Evolutionary conservation across 2,797 vertebrate genomes (phyloP).

Genomic region (Miichthys miiuy): DNA sequence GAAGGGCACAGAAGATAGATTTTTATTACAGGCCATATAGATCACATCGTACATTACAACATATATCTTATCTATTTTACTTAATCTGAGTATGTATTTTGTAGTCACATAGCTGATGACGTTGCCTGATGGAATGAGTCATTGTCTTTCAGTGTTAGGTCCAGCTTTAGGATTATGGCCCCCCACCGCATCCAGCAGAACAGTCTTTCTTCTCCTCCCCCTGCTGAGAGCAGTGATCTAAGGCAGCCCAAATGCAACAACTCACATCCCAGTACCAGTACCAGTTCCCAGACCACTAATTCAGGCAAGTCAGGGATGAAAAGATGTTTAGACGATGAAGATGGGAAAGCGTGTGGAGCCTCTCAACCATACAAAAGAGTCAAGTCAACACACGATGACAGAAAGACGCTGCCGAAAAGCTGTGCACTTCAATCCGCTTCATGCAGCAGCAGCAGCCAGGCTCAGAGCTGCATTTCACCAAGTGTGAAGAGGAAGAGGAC

Average conservation of each 20-base stretch:
- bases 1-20: neutral
- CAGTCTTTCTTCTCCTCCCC: neutral
- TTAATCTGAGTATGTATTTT: neutral
- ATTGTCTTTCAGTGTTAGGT: constrained; percentile 1
- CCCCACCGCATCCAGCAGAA: neutral
- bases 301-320: neutral
- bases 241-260: neutral
- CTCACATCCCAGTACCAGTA: too few relatives aligned
- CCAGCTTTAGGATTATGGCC: neutral
- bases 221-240: too few relatives aligned
- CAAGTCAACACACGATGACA: neutral
- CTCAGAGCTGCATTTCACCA: neutral
- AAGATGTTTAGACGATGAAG: neutral
- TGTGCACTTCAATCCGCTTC: too few relatives aligned
- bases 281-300: neutral
- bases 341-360: neutral
- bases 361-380: neutral
- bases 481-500: neutral
- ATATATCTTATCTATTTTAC: neutral
- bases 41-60: too few relatives aligned
- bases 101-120: neutral
- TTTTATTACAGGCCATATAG: neutral
- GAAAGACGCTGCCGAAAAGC: too few relatives aligned
- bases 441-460: too few relatives aligned
- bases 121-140: neutral